Base-by-base conservation (phyloP, 2,888 invertebrate genomes). In the Creontiades dilutus region DNA sequence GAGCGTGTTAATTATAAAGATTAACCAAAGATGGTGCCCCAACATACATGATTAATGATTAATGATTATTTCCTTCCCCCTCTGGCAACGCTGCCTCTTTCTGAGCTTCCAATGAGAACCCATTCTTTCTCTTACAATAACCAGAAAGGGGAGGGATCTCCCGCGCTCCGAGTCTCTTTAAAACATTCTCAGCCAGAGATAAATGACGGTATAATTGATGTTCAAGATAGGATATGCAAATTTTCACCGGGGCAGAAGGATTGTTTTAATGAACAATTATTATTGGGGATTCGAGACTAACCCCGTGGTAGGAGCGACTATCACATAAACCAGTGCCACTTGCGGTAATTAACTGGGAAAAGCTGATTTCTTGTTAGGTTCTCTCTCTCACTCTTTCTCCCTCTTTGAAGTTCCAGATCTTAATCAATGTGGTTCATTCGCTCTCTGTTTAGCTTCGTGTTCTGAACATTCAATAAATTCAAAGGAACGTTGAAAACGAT, bases 241-340 rank as follows among this genome's bases (percentile, higher is more conserved):
- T 90, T 68, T 46, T 14, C n/a, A 19, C 28, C 81, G 37, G 61
- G 27, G 27, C 80, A 76, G 88, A 68, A 90, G 86, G 90, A 90
- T 90, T 90, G 90, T 90, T 90, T 90, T 90, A 90, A 90, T 90
- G 90, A 90, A 90, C 90, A 90, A 90, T 90, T 90, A 90, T 90
- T 90, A 90, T 90, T 90, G 90, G 90, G 82, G 48, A 57, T 82
- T 27, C 57, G 80, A 52, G 52, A 75, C 23, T 68, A 52, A 55
- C 37, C n/a, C 68, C n/a, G 28, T 55, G 89, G 84, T 46, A n/a
- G 55, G 52, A 46, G 80, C 14, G 80, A 37, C 76, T 55, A 89
- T 89, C 89, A 82, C 89, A 89, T 89, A 89, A 89, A 89, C 57
- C 75, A 81, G 52, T 89, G 89, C 81, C 88, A 88, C 88, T 88